Evolutionary conservation across 1,140 invertebrate genomes (phyloP).

Genomic region (Drosophila ficusphila): DNA sequence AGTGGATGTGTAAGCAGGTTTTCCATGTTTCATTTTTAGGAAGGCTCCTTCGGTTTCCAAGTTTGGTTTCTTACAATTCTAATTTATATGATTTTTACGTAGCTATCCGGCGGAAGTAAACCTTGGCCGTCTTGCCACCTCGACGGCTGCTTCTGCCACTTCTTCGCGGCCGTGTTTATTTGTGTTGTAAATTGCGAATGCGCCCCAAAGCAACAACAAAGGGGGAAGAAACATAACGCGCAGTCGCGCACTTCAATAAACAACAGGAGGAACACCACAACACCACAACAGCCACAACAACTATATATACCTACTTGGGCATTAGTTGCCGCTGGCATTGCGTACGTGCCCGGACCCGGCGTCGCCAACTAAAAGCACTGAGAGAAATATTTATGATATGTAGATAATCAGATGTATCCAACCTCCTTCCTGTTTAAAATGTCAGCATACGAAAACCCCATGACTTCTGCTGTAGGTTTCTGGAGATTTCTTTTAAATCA

Average conservation of each 20-base stretch:
- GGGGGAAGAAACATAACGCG: conserved; percentile 51
- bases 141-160: conserved; percentile 15
- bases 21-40: neutral
- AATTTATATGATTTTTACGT: conserved; percentile 80
- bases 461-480: too few relatives aligned
- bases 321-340: conserved; percentile 67
- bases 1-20: conserved; percentile 13
- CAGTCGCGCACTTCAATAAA: conserved; percentile 69
- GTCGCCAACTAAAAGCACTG: conserved; percentile 45
- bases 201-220: conserved; percentile 55
- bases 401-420: neutral
- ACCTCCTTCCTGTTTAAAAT: too few relatives aligned
- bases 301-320: conserved; percentile 60
- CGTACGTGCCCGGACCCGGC: conserved; percentile 78
- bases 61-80: conserved; percentile 50
- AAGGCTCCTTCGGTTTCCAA: conserved; percentile 4
- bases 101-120: conserved; percentile 81
- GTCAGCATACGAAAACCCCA: too few relatives aligned
- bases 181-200: conserved; percentile 81
- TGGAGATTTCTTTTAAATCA: neutral
- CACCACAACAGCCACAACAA: conserved; percentile 32
- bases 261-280: conserved; percentile 65
- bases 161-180: conserved; percentile 67
- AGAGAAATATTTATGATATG: neutral
- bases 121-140: conserved; percentile 45